Percentiles rank a stretch among this genome's conserved stretches.
Evolutionary conservation across 1,140 invertebrate species (phyloP).

Genomic region (Leptinotarsa lineolata): DNA sequence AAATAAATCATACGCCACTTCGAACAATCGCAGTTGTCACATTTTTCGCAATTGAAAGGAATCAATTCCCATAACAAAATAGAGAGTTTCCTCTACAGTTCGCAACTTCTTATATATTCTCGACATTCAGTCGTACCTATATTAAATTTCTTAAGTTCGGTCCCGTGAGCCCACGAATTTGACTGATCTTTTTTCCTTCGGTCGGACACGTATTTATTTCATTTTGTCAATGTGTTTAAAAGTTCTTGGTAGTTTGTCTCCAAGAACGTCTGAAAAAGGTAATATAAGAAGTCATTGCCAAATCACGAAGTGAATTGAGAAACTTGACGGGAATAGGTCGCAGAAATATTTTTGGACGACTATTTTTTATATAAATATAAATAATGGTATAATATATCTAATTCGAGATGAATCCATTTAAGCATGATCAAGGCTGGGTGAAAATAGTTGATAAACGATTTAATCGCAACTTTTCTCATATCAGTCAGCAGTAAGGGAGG

Average conservation of each 20-base stretch:
- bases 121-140: not conserved
- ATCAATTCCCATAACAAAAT: not conserved
- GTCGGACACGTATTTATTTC: not conserved
- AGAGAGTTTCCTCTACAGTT: not conserved
- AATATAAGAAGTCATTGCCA: no score
- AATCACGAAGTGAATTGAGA: no score
- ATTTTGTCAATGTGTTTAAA: conserved; percentile 4
- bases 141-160: not conserved
- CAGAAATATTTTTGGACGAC: no score
- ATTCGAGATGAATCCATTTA: no score
- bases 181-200: not conserved
- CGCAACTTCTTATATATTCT: not conserved
- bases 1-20: not conserved
- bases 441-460: no score
- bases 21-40: not conserved
- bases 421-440: no score
- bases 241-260: not conserved
- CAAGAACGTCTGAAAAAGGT: no score
- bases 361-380: no score
- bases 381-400: no score
- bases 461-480: no score
- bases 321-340: no score
- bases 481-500: no score
- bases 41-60: not conserved
- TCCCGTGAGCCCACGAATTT: not conserved